Percentiles rank a stretch among this genome's conserved stretches.
Evolutionary conservation across 2,888 invertebrate species (phyloP).

Genomic region (Microchrysa polita): DNA sequence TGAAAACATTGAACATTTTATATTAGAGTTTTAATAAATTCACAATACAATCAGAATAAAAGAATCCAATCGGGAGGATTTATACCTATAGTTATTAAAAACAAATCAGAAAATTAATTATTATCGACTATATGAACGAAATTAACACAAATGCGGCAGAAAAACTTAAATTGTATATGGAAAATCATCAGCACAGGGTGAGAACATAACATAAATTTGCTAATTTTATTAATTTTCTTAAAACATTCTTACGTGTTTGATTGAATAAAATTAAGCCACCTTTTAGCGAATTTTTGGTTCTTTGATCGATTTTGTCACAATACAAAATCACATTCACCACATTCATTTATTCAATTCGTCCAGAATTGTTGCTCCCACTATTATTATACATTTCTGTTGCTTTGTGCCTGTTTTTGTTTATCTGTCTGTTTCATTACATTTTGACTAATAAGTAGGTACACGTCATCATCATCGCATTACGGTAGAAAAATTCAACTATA

Average conservation of each 20-base stretch:
- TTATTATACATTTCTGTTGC: not conserved
- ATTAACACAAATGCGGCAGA: not conserved
- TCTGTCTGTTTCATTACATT: not conserved
- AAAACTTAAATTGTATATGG: not conserved
- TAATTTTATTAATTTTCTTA: constrained; percentile 27
- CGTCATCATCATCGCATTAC: too few species aligned
- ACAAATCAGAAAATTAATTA: constrained; percentile 26
- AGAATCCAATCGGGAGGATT: not conserved
- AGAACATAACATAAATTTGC: constrained; percentile 23
- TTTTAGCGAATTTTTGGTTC: not conserved
- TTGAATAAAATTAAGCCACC: constrained; percentile 34
- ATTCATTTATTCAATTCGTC: too few species aligned
- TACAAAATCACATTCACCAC: not conserved
- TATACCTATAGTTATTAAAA: too few species aligned
- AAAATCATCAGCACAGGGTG: constrained; percentile 19
- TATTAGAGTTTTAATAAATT: constrained; percentile 1
- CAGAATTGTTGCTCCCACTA: not conserved
- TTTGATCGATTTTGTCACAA: constrained; percentile 1
- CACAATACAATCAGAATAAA: not conserved
- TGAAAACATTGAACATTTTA: not conserved
- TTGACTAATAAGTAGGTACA: too few species aligned
- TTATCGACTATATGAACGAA: constrained; percentile 13
- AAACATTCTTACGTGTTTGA: constrained; percentile 27
- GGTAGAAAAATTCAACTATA: constrained; percentile 31
- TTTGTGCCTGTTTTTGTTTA: constrained; percentile 15